Evolutionary conservation across 2,113 vertebrate species (phyloP), one percentile per base, ranked within the genome.

Genomic region (Petromus typicus): DNA sequence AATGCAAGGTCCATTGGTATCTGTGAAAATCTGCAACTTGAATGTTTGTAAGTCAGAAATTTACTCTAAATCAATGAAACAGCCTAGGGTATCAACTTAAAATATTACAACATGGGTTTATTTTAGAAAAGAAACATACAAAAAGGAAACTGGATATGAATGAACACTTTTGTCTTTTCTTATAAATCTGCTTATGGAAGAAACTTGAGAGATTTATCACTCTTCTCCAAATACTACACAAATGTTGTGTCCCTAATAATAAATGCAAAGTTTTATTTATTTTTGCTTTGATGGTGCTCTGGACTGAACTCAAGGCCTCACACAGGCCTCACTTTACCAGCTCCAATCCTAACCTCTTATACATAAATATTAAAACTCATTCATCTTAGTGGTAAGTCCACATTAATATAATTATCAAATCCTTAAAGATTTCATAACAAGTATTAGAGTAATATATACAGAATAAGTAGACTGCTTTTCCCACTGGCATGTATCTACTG

Each of bases 341-440:
- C 27, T 27, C 17, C 2, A 18, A 25, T 8, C 57, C n/a, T 11
- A 51, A 40, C 2, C 20, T n/a, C n/a, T 76, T 93, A 64, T 85
- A 81, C 12, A 56, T 84, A 82, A 94, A 87, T 18, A 85, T 27
- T 75, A 79, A 96, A n/a, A 91, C 40, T 92, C 40, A 64, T 89
- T 91, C 89, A 89, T 57, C 32, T 81, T 40, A 51, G 43, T 20
- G 43, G 23, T 83, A 96, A 96, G 57, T 86, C 88, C 22, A 93
- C 11, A 90, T 0, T 34, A 94, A 90, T 11, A 88, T n/a, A n/a
- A n/a, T n/a, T n/a, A n/a, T 0, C 57, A 94, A 90, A 71, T 25
- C 40, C 90, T 75, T 54, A 76, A 34, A 1, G 34, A 95, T 88
- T 94, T 91, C 59, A 34, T 8, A 95, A 69, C 40, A 87, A 48